Base-by-base conservation (phyloP, 2,888 invertebrate species). In the Limnephilus lunatus region DNA sequence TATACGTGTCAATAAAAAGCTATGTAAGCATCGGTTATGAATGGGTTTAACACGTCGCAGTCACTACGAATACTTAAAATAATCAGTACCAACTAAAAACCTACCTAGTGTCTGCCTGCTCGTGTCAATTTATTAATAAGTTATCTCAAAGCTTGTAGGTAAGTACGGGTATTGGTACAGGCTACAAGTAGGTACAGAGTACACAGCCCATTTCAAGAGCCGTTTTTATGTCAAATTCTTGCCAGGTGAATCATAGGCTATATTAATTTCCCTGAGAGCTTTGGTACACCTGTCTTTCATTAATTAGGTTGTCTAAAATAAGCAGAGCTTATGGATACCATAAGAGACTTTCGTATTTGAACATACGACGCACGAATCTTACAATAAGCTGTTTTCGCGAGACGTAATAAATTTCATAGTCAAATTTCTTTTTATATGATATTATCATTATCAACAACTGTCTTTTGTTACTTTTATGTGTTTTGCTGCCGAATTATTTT, bases 181-280 rank as follows among this genome's bases (percentile, higher is more conserved):
- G 19, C 53, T 19, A 53, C 19, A 53, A 19, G 53, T 53, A 68
- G 68, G n/a, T 68, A 44, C 1, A n/a, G 11, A 2, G 14, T 86
- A 44, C n/a, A 30, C 25, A n/a, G 44, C 35, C n/a, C 48, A 15
- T 44, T 30, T 48, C 44, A n/a, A n/a, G 44, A 39, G 44, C 86
- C 44, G 48, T 86, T 86, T 85, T 86, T 39, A 44, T 39, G 25
- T n/a, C 44, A 86, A 86, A 86, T 86, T 86, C 44, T 48, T 44
- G 14, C 44, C n/a, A 25, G n/a, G 44, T 86, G 86, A 86, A 86
- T 86, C 86, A 86, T 86, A 48, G 39, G 86, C 30, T n/a, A 48
- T 86, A 39, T 48, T 68, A 19, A 25, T 25, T 68, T 68, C 2
- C 7, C 25, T 25, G 68, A 68, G 68, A 68, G 25, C 9, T 9